A percentile compares a stretch with the other conserved stretches of the same genome.
Conservation (phyloP, 1,140 invertebrate genomes). For the Drosophila persimilis region DNA sequence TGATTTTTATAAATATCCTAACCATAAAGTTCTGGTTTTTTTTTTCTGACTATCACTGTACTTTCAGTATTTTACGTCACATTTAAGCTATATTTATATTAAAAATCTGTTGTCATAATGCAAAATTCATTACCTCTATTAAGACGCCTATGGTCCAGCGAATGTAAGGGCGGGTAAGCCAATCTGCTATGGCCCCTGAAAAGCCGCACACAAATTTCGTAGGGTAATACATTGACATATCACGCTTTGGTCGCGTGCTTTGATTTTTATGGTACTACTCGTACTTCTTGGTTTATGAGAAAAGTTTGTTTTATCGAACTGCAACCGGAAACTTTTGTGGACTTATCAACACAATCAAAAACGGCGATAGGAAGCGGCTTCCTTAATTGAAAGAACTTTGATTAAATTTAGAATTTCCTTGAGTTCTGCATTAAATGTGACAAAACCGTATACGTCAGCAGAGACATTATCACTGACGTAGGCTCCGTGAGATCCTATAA, state of each 20-base stretch:
- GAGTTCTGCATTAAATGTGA: conserved; percentile 19
- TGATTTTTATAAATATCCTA: too few species aligned
- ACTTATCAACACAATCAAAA: conserved; percentile 33
- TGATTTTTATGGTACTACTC: conserved; percentile 26
- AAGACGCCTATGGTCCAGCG: too few species aligned
- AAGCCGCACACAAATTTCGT: not conserved
- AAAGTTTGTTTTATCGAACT: conserved; percentile 47
- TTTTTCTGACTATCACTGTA: too few species aligned
- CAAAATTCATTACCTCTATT: not conserved
- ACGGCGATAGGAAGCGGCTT: conserved; percentile 20
- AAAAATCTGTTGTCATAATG: not conserved
- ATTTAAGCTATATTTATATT: not conserved
- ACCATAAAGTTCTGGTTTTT: too few species aligned
- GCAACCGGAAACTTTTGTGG: conserved; percentile 18
- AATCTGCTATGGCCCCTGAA: not conserved
- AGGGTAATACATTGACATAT: conserved; percentile 28
- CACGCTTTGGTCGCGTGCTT: conserved; percentile 52
- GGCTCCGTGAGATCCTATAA: conserved; percentile 16
- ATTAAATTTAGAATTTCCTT: conserved; percentile 34
- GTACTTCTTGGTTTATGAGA: conserved; percentile 19
- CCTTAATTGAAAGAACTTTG: conserved; percentile 47
- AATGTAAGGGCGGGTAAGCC: too few species aligned
- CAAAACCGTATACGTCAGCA: conserved; percentile 33
- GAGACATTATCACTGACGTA: conserved; percentile 58
- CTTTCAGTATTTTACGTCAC: not conserved